Base-by-base conservation (phyloP, 2,113 vertebrate genomes). In the Atherinomorus stipes region DNA sequence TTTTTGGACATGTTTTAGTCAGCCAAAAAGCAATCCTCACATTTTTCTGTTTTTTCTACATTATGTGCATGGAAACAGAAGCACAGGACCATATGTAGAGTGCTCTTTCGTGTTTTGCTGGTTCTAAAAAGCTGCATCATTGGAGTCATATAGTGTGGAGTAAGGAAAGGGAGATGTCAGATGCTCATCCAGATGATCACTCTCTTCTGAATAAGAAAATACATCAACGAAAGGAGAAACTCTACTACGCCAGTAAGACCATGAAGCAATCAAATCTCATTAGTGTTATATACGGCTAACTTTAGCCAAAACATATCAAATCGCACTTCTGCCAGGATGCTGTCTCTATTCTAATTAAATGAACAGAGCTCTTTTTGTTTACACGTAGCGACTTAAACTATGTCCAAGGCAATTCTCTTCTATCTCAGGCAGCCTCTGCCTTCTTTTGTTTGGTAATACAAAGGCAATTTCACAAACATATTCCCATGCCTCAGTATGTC, bases 241-340 rank as follows among this genome's bases (percentile, higher is more conserved):
- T 66, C 28, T 64, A 45, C 59, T n/a, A 58, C 54, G 62, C 61
- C 23, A 42, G 44, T 64, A 28, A 76, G 54, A 83, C 78, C 58
- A 68, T 25, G 34, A 31, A 50, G 56, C 34, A 7, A 85, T 84
- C 60, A 52, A 62, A 74, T 81, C 69, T 62, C 64, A 74, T 89
- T 85, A 82, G 76, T 54, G 59, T 81, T 65, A 70, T 60, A 53
- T 1, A 18, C 53, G 40, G 62, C 16, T 37, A 60, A 71, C 65
- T 78, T 52, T 56, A 50, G 21, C 65, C n/a, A 42, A 42, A 21
- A 64, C 50, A 56, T 34, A 6, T 44, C 45, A 72, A 44, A 54
- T 59, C 44, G 15, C 61, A 28, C 22, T 9, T 22, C 2, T 26
- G 16, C 13, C 31, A 45, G 59, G 25, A 53, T 1, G 25, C 12